These are phyloP conservation scores for Acipenser oxyrinchus DNA, from an alignment of 2,797 vertebrate genomes.

Conservation along the genomic window DNA sequence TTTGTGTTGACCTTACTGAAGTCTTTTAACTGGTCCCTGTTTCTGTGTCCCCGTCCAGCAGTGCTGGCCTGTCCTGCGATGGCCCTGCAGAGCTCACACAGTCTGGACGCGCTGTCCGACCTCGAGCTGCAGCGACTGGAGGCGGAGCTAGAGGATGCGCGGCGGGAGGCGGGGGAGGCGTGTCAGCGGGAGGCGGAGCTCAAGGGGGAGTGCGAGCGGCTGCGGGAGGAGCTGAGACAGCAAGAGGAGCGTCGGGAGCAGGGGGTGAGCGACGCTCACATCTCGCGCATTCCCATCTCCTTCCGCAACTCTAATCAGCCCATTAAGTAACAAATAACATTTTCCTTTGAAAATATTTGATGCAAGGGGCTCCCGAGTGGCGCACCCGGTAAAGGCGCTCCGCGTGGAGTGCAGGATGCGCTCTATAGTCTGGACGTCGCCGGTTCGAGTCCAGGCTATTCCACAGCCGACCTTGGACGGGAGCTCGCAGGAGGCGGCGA, in stretches of 20 bases:
- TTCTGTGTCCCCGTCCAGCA: constrained; percentile 3
- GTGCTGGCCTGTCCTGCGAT: constrained; percentile 50
- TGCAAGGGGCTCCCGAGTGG: no score
- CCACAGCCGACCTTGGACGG: no score
- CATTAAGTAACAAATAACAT: no score
- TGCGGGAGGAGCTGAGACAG: constrained; percentile 69
- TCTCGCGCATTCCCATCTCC: background rate
- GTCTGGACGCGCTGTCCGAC: constrained; percentile 60
- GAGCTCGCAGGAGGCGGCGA: no score
- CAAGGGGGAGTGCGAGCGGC: constrained; percentile 64
- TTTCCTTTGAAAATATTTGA: no score
- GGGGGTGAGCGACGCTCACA: constrained; percentile 18
- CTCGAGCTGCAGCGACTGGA: constrained; percentile 59
- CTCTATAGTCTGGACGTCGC: no score
- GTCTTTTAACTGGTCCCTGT: background rate
- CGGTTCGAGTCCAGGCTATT: no score
- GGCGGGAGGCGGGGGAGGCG: constrained; percentile 63
- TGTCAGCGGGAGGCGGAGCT: constrained; percentile 75
- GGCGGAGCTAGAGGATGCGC: constrained; percentile 69
- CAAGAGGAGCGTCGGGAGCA: constrained; percentile 56
- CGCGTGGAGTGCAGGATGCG: no score
- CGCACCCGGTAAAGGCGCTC: no score
- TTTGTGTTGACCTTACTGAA: no score
- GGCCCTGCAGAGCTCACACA: constrained; percentile 63
- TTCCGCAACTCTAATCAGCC: no score